Evolutionary conservation across 2,797 vertebrate genomes (phyloP).

Genomic region (Knipowitschia caucasica): DNA sequence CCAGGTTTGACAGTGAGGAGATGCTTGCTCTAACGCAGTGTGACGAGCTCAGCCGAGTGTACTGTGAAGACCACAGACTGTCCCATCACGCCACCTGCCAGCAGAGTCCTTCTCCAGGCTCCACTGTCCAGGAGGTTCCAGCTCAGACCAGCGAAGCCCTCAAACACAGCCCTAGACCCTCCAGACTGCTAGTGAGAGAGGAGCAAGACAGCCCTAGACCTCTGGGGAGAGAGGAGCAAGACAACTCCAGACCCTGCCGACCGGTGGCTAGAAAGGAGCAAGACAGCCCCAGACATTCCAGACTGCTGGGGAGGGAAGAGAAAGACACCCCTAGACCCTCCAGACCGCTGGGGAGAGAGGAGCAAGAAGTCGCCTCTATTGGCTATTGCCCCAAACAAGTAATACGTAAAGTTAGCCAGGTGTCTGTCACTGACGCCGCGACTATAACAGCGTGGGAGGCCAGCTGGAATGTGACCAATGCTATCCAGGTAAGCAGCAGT

Average conservation of each 20-base stretch:
- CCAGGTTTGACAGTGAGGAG: slow-evolving; percentile 60
- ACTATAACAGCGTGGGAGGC: slow-evolving; percentile 77
- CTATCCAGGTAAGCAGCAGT: slow-evolving; percentile 65
- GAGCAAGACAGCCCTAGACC: slow-evolving; percentile 6
- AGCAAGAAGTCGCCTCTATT: background rate
- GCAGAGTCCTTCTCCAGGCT: background rate
- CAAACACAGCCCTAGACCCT: background rate
- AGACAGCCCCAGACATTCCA: too few species aligned
- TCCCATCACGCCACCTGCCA: slow-evolving; percentile 16
- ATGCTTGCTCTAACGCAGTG: slow-evolving; percentile 56
- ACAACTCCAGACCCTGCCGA: slow-evolving; percentile 9
- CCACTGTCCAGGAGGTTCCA: background rate
- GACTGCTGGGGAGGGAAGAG: slow-evolving; percentile 2
- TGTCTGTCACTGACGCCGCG: slow-evolving; percentile 8
- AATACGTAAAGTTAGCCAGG: slow-evolving; percentile 4
- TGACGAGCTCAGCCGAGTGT: slow-evolving; percentile 54
- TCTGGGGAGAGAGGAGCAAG: slow-evolving; percentile 6
- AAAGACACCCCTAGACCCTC: background rate
- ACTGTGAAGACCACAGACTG: slow-evolving; percentile 31
- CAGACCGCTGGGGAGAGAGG: slow-evolving; percentile 3
- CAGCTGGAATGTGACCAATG: slow-evolving; percentile 76
- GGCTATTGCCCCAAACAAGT: slow-evolving; percentile 20
- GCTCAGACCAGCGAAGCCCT: background rate
- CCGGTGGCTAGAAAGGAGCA: slow-evolving; percentile 4
- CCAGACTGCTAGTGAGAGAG: slow-evolving; percentile 1